A percentile compares a stretch with the other conserved stretches of the same genome.
These are phyloP conservation scores for Fragum sueziense DNA, from an alignment of 2,888 invertebrate species.

Conservation along the genomic window DNA sequence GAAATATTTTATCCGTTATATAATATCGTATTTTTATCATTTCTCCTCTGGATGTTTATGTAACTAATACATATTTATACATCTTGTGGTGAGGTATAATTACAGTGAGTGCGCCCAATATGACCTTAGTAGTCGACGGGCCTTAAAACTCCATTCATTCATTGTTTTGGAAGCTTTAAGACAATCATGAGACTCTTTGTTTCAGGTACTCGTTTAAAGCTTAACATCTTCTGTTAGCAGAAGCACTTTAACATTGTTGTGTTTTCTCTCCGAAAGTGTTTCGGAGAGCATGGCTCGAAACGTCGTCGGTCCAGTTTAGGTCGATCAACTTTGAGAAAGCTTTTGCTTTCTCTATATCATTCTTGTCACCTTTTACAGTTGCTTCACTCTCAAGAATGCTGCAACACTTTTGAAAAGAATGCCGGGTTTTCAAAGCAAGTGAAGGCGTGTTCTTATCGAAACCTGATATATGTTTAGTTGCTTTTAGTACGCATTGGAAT, in stretches of 20 bases:
- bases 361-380: neutral
- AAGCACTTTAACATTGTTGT: neutral
- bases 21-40: no score
- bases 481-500: neutral
- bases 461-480: neutral
- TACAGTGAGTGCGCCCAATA: no score
- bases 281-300: neutral
- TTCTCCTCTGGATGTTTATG: no score
- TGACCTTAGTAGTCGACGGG: no score
- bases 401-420: neutral
- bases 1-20: no score
- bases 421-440: neutral
- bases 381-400: neutral
- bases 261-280: neutral
- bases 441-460: neutral
- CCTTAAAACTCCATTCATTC: no score
- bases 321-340: neutral
- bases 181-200: no score
- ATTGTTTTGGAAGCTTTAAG: no score
- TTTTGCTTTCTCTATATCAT: neutral
- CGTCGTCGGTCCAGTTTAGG: neutral
- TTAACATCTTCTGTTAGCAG: neutral
- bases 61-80: no score
- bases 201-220: no score
- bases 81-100: no score